Evolutionary conservation across 1,140 invertebrate species (phyloP).

Genomic region (Meteorus sp.): DNA sequence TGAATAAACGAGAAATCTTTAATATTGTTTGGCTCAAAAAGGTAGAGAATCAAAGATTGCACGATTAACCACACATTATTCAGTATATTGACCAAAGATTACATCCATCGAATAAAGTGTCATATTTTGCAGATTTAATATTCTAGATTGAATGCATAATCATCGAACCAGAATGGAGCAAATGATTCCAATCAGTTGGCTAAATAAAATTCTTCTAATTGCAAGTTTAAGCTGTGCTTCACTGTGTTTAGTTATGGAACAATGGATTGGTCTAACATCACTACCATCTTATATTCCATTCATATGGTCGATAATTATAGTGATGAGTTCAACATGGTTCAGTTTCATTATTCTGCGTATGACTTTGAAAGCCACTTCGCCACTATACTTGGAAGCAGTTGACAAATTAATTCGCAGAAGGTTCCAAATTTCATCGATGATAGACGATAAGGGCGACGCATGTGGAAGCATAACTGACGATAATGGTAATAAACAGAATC

Average conservation of each 20-base stretch:
- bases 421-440: conserved; percentile 23
- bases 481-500: conserved; percentile 10
- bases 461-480: background rate
- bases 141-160: background rate
- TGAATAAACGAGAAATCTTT: no score
- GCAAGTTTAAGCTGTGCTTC: conserved; percentile 35
- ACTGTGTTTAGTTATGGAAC: conserved; percentile 42
- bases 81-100: no score
- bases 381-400: conserved; percentile 36
- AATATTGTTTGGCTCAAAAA: no score
- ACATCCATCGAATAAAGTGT: no score
- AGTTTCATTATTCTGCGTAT: conserved; percentile 44
- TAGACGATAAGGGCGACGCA: background rate
- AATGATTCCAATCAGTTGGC: conserved; percentile 45
- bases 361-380: conserved; percentile 41
- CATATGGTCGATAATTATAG: conserved; percentile 44
- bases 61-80: no score
- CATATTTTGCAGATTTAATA: background rate
- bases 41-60: no score
- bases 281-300: conserved; percentile 46
- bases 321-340: conserved; percentile 44
- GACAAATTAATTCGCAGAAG: conserved; percentile 35
- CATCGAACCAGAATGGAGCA: conserved; percentile 37
- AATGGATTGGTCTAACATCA: conserved; percentile 35
- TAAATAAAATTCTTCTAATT: conserved; percentile 43